Evolutionary conservation across 2,888 invertebrate genomes (phyloP).

Genomic region (Megamerina dolium): DNA sequence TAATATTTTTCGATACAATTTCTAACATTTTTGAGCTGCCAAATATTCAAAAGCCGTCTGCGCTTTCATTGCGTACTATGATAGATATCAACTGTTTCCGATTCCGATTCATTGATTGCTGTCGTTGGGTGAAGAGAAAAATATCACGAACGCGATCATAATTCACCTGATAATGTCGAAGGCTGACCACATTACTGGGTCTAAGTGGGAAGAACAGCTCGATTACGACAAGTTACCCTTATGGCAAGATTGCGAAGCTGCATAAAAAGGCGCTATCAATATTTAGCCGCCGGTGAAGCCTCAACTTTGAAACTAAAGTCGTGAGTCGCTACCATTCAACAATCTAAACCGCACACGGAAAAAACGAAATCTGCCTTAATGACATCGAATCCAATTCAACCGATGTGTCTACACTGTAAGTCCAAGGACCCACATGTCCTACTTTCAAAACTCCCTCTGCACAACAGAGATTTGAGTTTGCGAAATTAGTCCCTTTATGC

Average conservation of each 20-base stretch:
- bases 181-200: slow-evolving; percentile 10
- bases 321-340: too few species aligned
- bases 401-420: too few species aligned
- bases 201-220: slow-evolving; percentile 14
- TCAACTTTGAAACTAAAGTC: too few species aligned
- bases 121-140: slow-evolving; percentile 18
- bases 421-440: too few species aligned
- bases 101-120: slow-evolving; percentile 18
- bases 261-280: slow-evolving; percentile 12
- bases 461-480: too few species aligned
- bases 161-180: too few species aligned
- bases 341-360: too few species aligned
- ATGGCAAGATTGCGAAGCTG: slow-evolving; percentile 16
- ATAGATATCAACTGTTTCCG: slow-evolving; percentile 18
- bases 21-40: slow-evolving; percentile 18
- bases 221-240: slow-evolving; percentile 14
- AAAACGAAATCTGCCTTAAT: too few species aligned
- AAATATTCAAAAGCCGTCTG: slow-evolving; percentile 16
- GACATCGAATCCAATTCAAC: too few species aligned
- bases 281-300: slow-evolving; percentile 7
- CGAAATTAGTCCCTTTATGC: too few species aligned
- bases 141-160: slow-evolving; percentile 18
- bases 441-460: too few species aligned
- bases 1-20: slow-evolving; percentile 20
- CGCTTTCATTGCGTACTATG: slow-evolving; percentile 17